Conservation (phyloP, 2,888 invertebrate species). For the Cerceris rybyensis region DNA sequence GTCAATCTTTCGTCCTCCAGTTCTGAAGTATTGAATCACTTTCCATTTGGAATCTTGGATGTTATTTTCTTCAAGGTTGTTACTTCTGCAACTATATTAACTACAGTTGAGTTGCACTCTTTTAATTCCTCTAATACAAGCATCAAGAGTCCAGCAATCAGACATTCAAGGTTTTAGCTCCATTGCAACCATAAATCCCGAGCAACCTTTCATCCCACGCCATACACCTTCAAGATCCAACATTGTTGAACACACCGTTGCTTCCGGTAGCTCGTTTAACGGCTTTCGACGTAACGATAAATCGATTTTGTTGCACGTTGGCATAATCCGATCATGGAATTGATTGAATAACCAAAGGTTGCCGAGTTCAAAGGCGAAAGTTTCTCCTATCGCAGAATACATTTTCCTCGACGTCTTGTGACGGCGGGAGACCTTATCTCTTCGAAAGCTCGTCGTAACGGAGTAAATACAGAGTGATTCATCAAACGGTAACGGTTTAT, state of each 20-base stretch:
- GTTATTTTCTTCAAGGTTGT: too few relatives aligned
- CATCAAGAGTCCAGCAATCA: too few relatives aligned
- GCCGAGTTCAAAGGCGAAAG: slow-evolving; percentile 31
- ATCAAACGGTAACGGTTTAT: too few relatives aligned
- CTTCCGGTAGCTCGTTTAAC: slow-evolving; percentile 13
- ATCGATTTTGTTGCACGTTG: slow-evolving; percentile 49
- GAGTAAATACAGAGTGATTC: slow-evolving; percentile 27
- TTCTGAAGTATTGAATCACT: too few relatives aligned
- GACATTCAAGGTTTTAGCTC: too few relatives aligned
- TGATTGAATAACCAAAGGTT: slow-evolving; percentile 39
- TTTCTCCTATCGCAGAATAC: slow-evolving; percentile 12
- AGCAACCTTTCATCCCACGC: neutral
- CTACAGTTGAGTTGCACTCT: too few relatives aligned
- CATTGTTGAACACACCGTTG: slow-evolving; percentile 1
- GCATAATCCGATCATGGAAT: slow-evolving; percentile 53
- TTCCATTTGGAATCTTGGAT: too few relatives aligned
- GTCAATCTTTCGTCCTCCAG: too few relatives aligned
- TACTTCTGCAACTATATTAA: too few relatives aligned
- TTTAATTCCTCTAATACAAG: too few relatives aligned
- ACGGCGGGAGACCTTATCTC: slow-evolving; percentile 2
- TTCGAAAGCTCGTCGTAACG: slow-evolving; percentile 11
- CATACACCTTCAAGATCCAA: neutral
- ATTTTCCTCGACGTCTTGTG: neutral
- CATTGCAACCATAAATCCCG: too few relatives aligned
- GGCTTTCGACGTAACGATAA: slow-evolving; percentile 36